These are phyloP conservation scores for Chrysotoxum bicinctum DNA, from an alignment of 2,888 invertebrate species.

Conservation along the genomic window DNA sequence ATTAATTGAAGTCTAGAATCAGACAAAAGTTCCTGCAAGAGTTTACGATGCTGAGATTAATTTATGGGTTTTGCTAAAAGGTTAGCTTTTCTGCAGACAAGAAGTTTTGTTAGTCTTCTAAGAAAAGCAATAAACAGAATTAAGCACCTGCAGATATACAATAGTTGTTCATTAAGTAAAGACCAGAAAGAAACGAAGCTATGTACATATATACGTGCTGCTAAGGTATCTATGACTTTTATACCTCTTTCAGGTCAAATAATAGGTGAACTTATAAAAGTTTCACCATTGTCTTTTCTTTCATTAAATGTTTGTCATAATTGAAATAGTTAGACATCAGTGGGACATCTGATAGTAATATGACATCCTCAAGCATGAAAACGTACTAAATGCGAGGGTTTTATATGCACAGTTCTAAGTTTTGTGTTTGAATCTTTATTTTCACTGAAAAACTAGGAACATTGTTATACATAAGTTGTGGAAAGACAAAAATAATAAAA, in stretches of 20 bases:
- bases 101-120: background rate
- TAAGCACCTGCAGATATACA: background rate
- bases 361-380: no score
- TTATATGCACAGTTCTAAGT: no score
- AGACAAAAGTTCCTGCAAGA: background rate
- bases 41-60: slow-evolving; percentile 19
- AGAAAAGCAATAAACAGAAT: slow-evolving; percentile 8
- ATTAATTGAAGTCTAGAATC: slow-evolving; percentile 25
- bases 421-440: no score
- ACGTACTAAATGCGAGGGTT: no score
- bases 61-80: slow-evolving; percentile 25
- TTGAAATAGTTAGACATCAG: no score
- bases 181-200: background rate
- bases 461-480: no score
- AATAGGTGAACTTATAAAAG: background rate
- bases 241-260: background rate
- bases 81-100: background rate
- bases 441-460: no score
- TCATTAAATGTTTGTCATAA: no score
- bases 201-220: no score
- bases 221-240: background rate
- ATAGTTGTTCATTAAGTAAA: background rate
- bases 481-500: no score
- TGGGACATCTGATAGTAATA: no score
- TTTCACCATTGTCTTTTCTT: background rate